Evolutionary conservation across 2,888 invertebrate species (phyloP).

Genomic region (Acrocera orbiculus): DNA sequence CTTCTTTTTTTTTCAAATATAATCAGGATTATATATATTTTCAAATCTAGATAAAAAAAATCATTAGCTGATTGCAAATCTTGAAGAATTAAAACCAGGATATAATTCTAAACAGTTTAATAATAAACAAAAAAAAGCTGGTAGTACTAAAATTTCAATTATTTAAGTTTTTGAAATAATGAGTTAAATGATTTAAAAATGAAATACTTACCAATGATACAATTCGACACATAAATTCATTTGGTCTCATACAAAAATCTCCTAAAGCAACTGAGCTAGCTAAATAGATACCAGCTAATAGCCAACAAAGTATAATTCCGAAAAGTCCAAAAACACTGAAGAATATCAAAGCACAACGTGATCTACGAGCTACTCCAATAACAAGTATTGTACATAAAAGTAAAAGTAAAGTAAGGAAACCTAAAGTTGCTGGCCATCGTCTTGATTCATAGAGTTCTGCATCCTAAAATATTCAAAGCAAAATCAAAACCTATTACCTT

Average conservation of each 20-base stretch:
- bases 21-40: too few species aligned
- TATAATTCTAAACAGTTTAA: too few species aligned
- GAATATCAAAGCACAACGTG: slow-evolving; percentile 73
- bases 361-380: slow-evolving; percentile 34
- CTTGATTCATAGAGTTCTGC: slow-evolving; percentile 30
- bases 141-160: too few species aligned
- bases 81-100: too few species aligned
- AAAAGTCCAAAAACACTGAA: slow-evolving; percentile 67
- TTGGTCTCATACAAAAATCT: slow-evolving; percentile 72
- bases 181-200: too few species aligned
- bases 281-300: slow-evolving; percentile 71
- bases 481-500: background rate
- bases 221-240: slow-evolving; percentile 34
- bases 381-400: slow-evolving; percentile 29
- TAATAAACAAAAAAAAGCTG: too few species aligned
- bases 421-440: slow-evolving; percentile 32
- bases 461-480: slow-evolving; percentile 16
- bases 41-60: too few species aligned
- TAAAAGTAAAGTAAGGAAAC: slow-evolving; percentile 27
- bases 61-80: too few species aligned
- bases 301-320: slow-evolving; percentile 48
- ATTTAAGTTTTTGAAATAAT: too few species aligned
- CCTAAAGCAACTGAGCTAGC: slow-evolving; percentile 69
- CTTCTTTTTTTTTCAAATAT: too few species aligned
- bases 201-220: slow-evolving; percentile 27